phyloP scores from a whole-genome alignment of 2,797 vertebrate genomes.

The Amniataba percoides region DNA sequence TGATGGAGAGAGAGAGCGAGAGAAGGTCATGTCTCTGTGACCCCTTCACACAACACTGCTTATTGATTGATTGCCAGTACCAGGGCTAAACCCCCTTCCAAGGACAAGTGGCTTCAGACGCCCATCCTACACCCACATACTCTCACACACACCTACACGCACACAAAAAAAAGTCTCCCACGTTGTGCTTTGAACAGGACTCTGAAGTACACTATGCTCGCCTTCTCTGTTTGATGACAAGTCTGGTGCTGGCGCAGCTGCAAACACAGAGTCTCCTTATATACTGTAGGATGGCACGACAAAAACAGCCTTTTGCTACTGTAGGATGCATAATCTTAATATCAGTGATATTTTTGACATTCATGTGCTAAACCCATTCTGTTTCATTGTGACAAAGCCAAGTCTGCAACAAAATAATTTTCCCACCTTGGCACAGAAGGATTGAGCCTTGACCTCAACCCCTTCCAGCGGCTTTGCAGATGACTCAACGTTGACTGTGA shows the following conservation, averaged over 20 bases:
- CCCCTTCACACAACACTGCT: constrained; percentile 68
- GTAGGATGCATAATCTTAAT: constrained; percentile 11
- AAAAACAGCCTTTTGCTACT: constrained; percentile 44
- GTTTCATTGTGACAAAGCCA: not conserved
- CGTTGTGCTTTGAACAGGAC: constrained; percentile 64
- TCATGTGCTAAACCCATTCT: not conserved
- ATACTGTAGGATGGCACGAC: constrained; percentile 26
- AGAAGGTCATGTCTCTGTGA: constrained; percentile 55
- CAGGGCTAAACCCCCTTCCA: constrained; percentile 71
- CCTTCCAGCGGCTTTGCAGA: not conserved
- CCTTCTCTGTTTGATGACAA: constrained; percentile 70
- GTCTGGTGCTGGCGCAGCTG: constrained; percentile 59
- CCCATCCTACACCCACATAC: constrained; percentile 19
- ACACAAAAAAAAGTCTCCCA: constrained; percentile 34
- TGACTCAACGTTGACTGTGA: not conserved
- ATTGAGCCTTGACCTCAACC: not conserved
- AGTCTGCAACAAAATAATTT: not conserved
- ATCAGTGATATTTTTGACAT: not conserved
- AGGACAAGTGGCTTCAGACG: constrained; percentile 76
- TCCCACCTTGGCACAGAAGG: not conserved
- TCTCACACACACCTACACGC: constrained; percentile 16
- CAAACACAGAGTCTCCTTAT: constrained; percentile 40
- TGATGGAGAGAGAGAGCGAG: constrained; percentile 43
- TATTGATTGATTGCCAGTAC: constrained; percentile 82
- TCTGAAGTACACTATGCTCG: constrained; percentile 59